phyloP scores from a whole-genome alignment of 1,140 invertebrate genomes.

The Protaetia brevitarsis region DNA sequence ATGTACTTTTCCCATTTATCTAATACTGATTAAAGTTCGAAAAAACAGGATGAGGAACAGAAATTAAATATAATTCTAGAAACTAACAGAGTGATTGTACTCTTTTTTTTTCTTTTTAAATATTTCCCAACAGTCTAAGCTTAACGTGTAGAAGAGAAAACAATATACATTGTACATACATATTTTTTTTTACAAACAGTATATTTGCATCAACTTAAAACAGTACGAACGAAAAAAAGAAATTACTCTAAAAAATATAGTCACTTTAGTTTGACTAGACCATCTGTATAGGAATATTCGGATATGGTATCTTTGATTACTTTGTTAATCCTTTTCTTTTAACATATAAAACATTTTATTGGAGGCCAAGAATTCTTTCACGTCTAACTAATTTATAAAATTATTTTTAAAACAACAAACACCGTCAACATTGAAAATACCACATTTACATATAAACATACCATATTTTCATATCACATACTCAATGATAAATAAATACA shows the following conservation, averaged over 20 bases:
- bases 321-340: not conserved
- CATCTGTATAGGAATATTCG: constrained; percentile 9
- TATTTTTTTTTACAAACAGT: no score
- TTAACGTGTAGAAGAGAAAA: constrained; percentile 30
- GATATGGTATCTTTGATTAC: constrained; percentile 14
- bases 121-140: not conserved
- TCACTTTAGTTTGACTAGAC: not conserved
- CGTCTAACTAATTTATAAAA: constrained; percentile 12
- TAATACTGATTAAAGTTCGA: constrained; percentile 45
- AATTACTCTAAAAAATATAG: constrained; percentile 16
- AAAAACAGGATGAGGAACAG: constrained; percentile 34
- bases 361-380: constrained; percentile 4
- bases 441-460: constrained; percentile 16
- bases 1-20: constrained; percentile 20
- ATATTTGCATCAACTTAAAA: no score
- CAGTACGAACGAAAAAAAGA: not conserved
- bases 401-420: constrained; percentile 8
- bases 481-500: not conserved
- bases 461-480: constrained; percentile 7
- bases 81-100: constrained; percentile 40
- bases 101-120: constrained; percentile 4
- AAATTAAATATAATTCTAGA: constrained; percentile 26
- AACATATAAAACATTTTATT: constrained; percentile 16
- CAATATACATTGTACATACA: no score
- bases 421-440: constrained; percentile 9